Evolutionary conservation across 2,888 invertebrate genomes (phyloP).

Genomic region (Andrena praecox): DNA sequence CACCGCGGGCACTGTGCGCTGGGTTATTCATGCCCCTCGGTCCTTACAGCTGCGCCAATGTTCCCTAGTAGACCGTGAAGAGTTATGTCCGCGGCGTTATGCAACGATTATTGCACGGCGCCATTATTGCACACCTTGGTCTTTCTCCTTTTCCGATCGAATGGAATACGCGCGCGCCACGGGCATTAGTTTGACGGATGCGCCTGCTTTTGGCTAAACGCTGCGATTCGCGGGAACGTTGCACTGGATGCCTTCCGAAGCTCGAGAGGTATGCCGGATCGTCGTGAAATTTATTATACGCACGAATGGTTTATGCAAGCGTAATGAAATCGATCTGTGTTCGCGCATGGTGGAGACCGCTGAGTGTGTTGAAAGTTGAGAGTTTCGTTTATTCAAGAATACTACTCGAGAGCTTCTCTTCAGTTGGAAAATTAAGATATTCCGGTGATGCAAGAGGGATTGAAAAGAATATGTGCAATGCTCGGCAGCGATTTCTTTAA

Average conservation of each 20-base stretch:
- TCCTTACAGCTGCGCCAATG: conserved; percentile 54
- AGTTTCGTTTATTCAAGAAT: not conserved
- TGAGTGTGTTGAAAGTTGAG: not conserved
- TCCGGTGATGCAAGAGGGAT: no score
- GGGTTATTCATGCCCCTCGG: conserved; percentile 48
- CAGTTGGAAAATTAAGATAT: not conserved
- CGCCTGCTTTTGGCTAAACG: not conserved
- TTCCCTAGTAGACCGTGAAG: conserved; percentile 44
- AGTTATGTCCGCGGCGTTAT: conserved; percentile 39
- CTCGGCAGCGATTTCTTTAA: no score
- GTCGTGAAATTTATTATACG: conserved; percentile 16
- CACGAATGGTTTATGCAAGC: not conserved
- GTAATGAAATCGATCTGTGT: not conserved
- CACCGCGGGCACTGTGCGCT: conserved; percentile 10
- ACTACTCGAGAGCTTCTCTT: not conserved
- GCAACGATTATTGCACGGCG: conserved; percentile 49
- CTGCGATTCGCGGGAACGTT: not conserved
- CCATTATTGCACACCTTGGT: conserved; percentile 33
- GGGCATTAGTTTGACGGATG: conserved; percentile 10
- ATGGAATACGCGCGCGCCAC: not conserved
- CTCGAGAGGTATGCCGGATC: not conserved
- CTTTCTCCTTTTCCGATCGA: not conserved
- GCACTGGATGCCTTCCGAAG: not conserved
- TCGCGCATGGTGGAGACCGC: not conserved
- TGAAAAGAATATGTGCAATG: no score